These are phyloP conservation scores for Chiloscyllium punctatum DNA, from an alignment of 2,797 vertebrate genomes.

Conservation along the genomic window DNA sequence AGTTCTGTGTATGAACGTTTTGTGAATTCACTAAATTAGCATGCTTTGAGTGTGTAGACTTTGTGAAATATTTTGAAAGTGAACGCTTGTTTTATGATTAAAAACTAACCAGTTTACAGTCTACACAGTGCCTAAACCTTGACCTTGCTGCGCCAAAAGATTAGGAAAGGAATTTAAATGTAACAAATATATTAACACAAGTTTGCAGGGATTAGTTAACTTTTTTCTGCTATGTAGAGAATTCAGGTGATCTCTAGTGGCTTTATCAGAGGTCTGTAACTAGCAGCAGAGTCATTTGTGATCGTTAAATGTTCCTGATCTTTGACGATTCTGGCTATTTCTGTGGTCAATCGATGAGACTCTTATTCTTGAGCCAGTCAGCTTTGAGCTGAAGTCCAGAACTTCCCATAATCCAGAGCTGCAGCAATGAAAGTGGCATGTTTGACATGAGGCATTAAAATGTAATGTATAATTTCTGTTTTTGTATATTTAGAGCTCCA, in stretches of 20 bases:
- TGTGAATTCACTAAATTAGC: background rate
- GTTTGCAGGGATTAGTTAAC: background rate
- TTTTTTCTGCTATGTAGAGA: background rate
- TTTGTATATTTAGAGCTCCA: conserved; percentile 54
- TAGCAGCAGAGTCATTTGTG: background rate
- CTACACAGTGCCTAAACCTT: background rate
- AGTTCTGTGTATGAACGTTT: conserved; percentile 29
- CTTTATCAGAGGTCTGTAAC: background rate
- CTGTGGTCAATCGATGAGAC: background rate
- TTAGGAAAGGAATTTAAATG: background rate
- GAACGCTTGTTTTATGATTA: background rate
- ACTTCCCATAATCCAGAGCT: background rate
- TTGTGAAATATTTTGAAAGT: background rate
- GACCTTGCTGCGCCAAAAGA: too few relatives aligned
- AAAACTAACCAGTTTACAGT: conserved; percentile 3
- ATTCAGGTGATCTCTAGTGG: background rate
- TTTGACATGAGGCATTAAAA: background rate
- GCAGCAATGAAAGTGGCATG: background rate
- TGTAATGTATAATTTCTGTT: background rate
- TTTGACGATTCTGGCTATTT: background rate
- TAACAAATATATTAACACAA: background rate
- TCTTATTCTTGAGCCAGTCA: background rate
- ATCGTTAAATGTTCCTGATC: background rate
- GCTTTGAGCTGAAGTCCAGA: background rate
- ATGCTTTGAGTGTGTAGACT: background rate